Evolutionary conservation across 1,140 invertebrate genomes (phyloP), one percentile per base, ranked within the genome.

Genomic region (Sinella curviseta): DNA sequence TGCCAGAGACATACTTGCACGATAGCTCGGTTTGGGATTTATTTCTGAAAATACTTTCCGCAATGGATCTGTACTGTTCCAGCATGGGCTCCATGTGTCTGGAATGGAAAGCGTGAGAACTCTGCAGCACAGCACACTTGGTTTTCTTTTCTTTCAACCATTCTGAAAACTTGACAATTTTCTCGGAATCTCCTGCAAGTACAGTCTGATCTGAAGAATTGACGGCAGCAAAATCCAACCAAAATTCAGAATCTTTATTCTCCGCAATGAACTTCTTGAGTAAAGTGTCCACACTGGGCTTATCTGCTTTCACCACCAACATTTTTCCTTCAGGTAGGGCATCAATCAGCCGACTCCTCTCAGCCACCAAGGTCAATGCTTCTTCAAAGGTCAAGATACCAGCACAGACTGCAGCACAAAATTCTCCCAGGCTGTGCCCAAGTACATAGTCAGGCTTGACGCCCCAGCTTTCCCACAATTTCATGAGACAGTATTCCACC

Each of bases 381-480:
- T 70, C 65, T 33, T 70, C 28, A 33, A 70, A 8, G 14, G 3
- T 31, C 20, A 75, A 28, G 24, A 75, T 75, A 2, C 74, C 74
- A 3, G 74, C 74, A 26, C 17, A 75, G n/a, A 75, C 74, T 20
- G 74, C 74, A 26, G 74, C 74, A 26, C 33, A 16, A 26, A 48
- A 75, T 48, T 75, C 74, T 1, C 74, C 74, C 17, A 75, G 28
- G 28, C 74, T 75, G 35, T 48, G 39, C 3, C 74, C 74, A 2
- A 75, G 26, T 1, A 36, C 34, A 48, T 8, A 36, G 24, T 75
- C 36, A 8, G 74, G 74, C 4, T 8, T 75, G 34, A 75, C 39
- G 17, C 74, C 74, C 74, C 33, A 75, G 24, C 39, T 54, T 30
- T 75, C 74, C 74, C 74, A 75, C 1, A 48, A 24, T 54, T 75